Evolutionary conservation across 2,888 invertebrate species (phyloP).

Genomic region (Loripinus fragilis): DNA sequence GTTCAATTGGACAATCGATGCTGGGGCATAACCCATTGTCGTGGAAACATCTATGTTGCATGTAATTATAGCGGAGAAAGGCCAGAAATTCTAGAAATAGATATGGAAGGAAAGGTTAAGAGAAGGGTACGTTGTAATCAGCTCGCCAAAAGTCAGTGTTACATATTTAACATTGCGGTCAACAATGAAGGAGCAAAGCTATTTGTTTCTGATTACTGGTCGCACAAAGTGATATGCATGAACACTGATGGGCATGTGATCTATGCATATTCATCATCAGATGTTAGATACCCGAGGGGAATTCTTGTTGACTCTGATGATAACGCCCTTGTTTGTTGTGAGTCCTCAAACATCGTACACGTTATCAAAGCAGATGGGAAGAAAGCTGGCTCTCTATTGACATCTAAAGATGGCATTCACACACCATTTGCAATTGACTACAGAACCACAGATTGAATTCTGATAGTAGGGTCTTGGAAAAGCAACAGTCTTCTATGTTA

Average conservation of each 20-base stretch:
- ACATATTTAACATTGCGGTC: slow-evolving; percentile 1
- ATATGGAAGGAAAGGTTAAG: not conserved
- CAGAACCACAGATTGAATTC: not conserved
- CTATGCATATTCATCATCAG: not conserved
- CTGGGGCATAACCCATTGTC: not conserved
- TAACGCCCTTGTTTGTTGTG: not conserved
- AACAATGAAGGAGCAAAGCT: not conserved
- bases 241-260: not conserved
- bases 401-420: not conserved
- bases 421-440: slow-evolving; percentile 12
- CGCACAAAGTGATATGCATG: slow-evolving; percentile 1
- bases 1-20: not conserved
- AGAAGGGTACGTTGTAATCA: not conserved
- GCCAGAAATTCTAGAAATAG: not conserved
- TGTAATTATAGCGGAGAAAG: slow-evolving; percentile 8
- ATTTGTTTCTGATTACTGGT: not conserved
- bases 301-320: not conserved
- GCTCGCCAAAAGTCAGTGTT: not conserved
- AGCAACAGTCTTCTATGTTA: not conserved
- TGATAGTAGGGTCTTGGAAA: not conserved
- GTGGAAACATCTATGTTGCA: not conserved
- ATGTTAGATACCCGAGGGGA: slow-evolving; percentile 1
- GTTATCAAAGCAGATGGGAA: not conserved
- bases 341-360: not conserved
- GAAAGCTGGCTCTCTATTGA: not conserved